These are phyloP conservation scores for Montipora sp. DNA, from an alignment of 64 coral and sea anemone species.

Conservation along the genomic window DNA sequence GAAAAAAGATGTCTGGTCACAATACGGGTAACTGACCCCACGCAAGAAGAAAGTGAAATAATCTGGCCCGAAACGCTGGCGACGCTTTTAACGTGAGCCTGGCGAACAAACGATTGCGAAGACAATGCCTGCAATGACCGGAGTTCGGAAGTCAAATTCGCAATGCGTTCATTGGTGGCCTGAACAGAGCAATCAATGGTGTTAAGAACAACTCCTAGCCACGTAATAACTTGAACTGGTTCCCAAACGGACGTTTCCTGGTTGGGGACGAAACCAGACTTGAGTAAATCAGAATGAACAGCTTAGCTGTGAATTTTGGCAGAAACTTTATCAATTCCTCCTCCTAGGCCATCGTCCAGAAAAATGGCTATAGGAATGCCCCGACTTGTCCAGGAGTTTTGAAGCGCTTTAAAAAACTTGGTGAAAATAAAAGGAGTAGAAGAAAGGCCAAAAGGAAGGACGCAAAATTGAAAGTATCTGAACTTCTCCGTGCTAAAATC, in stretches of 20 bases:
- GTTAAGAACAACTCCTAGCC: conserved; percentile 49
- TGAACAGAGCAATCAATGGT: conserved; percentile 10
- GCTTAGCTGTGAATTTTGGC: background rate
- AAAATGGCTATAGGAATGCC: conserved; percentile 16
- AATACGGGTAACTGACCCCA: conserved; percentile 31
- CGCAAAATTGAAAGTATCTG: conserved; percentile 48
- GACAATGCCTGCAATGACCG: background rate
- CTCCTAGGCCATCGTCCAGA: conserved; percentile 32
- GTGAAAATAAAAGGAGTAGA: conserved; percentile 36
- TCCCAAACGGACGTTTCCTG: conserved; percentile 42
- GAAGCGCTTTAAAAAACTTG: background rate
- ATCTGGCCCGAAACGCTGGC: conserved; percentile 37
- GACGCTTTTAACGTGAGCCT: too few species aligned
- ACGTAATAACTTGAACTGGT: conserved; percentile 43
- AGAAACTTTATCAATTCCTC: background rate
- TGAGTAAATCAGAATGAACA: background rate
- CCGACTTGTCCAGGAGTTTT: background rate
- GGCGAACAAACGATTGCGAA: background rate
- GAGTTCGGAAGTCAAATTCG: conserved; percentile 7
- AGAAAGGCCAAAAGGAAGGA: conserved; percentile 35
- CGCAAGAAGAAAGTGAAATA: conserved; percentile 53
- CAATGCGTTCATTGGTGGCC: conserved; percentile 33
- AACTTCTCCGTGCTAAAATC: background rate
- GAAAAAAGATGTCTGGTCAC: conserved; percentile 45
- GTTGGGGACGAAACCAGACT: conserved; percentile 56